Conservation (phyloP, 2,113 vertebrate species). For the Galbula dea region DNA sequence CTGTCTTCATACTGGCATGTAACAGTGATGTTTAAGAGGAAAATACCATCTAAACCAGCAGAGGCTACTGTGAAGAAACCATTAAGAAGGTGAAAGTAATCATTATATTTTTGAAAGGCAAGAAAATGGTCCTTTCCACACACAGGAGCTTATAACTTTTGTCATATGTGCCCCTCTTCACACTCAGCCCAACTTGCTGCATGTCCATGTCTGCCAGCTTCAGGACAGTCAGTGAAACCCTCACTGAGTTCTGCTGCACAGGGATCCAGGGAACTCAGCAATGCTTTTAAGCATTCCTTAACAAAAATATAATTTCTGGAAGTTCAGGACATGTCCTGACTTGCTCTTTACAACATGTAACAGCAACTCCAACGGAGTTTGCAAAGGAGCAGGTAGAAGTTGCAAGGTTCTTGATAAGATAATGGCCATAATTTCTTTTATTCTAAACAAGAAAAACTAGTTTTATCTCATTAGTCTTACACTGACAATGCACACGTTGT, state of each 20-base stretch:
- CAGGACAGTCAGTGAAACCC: not conserved
- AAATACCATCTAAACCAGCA: not conserved
- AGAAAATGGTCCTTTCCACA: not conserved
- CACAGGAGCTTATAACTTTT: not conserved
- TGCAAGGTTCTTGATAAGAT: not conserved
- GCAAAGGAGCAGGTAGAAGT: not conserved
- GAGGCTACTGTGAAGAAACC: not conserved
- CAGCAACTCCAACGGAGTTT: not conserved
- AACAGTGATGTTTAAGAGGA: not conserved
- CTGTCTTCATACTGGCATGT: not conserved
- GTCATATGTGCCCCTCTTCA: not conserved
- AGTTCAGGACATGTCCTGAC: not conserved
- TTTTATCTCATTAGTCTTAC: not conserved
- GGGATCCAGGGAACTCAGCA: not conserved
- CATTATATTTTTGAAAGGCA: not conserved
- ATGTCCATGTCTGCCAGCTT: not conserved
- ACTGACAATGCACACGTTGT: not conserved
- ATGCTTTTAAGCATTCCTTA: not conserved
- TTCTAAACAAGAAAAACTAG: not conserved
- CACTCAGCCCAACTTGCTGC: not conserved
- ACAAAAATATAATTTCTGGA: not conserved
- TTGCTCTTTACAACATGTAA: not conserved
- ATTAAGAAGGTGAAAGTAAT: not conserved
- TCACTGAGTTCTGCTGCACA: not conserved
- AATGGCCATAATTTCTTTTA: not conserved